Evolutionary conservation across 1,140 invertebrate genomes (phyloP).

Genomic region (Meteorus sp.): DNA sequence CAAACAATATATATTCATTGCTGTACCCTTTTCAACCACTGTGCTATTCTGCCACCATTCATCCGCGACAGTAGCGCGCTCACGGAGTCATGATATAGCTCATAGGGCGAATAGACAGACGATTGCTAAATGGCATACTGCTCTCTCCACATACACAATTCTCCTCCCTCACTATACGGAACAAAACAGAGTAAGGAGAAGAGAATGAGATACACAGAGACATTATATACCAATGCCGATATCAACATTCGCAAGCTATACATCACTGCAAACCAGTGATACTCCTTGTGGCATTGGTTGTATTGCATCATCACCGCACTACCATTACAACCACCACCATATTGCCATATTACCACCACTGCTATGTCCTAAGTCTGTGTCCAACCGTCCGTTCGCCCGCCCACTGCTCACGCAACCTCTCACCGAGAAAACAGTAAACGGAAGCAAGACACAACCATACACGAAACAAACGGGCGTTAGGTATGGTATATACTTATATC

Average conservation of each 20-base stretch:
- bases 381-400: too few relatives aligned
- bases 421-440: not conserved
- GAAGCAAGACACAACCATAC: not conserved
- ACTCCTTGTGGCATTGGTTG: conserved; percentile 2
- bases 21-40: not conserved
- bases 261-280: conserved; percentile 22
- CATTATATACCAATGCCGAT: conserved; percentile 19
- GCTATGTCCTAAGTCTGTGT: not conserved
- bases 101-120: conserved; percentile 12
- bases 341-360: too few relatives aligned
- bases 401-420: too few relatives aligned
- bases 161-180: not conserved
- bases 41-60: conserved; percentile 10
- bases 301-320: too few relatives aligned
- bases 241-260: conserved; percentile 20
- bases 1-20: not conserved
- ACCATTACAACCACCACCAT: too few relatives aligned
- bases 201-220: too few relatives aligned
- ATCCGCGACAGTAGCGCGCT: conserved; percentile 15
- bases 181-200: not conserved
- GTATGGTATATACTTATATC: too few relatives aligned
- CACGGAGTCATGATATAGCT: conserved; percentile 2
- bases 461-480: not conserved
- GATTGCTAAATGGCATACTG: conserved; percentile 21
- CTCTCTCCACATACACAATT: too few relatives aligned